Conservation (phyloP, 2,888 invertebrate species). For the Spialia ferax region DNA sequence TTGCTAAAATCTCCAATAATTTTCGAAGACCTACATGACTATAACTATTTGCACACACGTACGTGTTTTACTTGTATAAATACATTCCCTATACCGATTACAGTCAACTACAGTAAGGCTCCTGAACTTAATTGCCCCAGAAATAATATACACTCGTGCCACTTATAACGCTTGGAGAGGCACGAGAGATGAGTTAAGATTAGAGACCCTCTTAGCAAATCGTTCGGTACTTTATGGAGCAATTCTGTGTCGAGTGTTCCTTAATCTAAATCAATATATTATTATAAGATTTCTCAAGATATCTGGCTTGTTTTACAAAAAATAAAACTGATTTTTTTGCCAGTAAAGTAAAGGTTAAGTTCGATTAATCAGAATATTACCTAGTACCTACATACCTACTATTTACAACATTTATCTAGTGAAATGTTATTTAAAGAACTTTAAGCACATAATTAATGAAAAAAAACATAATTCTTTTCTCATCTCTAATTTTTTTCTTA, state of each 20-base stretch:
- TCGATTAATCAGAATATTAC: no score
- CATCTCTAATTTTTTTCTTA: no score
- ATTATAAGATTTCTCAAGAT: background rate
- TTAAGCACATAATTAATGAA: no score
- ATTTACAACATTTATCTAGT: no score
- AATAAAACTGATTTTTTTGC: background rate
- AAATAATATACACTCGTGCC: conserved; percentile 68
- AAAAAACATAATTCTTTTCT: no score
- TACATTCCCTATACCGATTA: conserved; percentile 52
- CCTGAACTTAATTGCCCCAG: conserved; percentile 76
- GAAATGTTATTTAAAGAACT: no score
- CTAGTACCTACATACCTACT: no score
- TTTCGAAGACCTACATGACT: no score
- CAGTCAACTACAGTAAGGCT: conserved; percentile 55
- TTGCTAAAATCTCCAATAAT: no score
- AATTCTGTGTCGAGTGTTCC: background rate
- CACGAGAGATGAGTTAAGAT: conserved; percentile 42
- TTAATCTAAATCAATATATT: background rate
- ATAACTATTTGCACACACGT: no score
- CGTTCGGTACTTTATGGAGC: conserved; percentile 63
- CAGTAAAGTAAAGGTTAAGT: no score
- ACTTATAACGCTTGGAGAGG: conserved; percentile 23
- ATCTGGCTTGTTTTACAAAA: background rate
- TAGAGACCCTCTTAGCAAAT: conserved; percentile 48
- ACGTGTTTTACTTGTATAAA: no score